These are phyloP conservation scores for Macrobrachium rosenbergii DNA, from an alignment of 1,140 invertebrate genomes.

Conservation along the genomic window DNA sequence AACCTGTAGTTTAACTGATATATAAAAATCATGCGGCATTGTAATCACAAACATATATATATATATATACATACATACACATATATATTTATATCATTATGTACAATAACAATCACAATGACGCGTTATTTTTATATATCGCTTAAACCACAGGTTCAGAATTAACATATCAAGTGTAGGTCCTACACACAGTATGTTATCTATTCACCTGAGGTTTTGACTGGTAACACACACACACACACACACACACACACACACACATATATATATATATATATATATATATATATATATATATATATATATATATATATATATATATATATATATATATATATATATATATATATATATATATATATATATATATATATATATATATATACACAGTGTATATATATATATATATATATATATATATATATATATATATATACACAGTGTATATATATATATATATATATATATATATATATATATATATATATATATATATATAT, in stretches of 20 bases:
- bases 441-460: neutral
- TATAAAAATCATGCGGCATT: neutral
- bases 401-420: neutral
- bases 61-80: neutral
- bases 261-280: neutral
- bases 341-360: neutral
- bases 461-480: neutral
- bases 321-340: neutral
- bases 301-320: neutral
- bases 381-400: too few relatives aligned
- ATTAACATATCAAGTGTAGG: too few relatives aligned
- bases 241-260: neutral
- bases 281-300: neutral
- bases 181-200: too few relatives aligned
- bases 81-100: constrained; percentile 1
- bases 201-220: too few relatives aligned
- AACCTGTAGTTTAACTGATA: too few relatives aligned
- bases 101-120: too few relatives aligned
- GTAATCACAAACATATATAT: neutral
- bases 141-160: too few relatives aligned
- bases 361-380: too few relatives aligned
- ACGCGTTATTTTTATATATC: too few relatives aligned
- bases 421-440: neutral
- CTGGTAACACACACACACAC: too few relatives aligned
- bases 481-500: neutral